These are phyloP conservation scores for Lethrus apterus DNA, from an alignment of 1,140 invertebrate species.

Conservation along the genomic window DNA sequence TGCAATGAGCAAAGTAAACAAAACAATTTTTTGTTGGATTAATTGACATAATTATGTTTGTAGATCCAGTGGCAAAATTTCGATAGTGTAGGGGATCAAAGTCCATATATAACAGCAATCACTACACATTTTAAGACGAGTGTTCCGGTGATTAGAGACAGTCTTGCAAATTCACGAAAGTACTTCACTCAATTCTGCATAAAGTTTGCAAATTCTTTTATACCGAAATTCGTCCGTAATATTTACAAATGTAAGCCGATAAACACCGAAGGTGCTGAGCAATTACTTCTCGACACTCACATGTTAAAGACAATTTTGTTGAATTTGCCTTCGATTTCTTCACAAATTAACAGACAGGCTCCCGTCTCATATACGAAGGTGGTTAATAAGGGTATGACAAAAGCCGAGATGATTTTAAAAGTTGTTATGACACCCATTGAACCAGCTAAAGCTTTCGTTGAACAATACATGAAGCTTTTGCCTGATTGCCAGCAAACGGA, in stretches of 20 bases:
- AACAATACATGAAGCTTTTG: conserved; percentile 84
- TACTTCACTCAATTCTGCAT: conserved; percentile 98
- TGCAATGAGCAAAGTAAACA: conserved; percentile 79
- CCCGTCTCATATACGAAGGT: conserved; percentile 80
- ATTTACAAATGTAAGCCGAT: conserved; percentile 93
- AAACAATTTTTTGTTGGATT: not conserved
- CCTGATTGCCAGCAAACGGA: conserved; percentile 85
- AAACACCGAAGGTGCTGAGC: conserved; percentile 89
- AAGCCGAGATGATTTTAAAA: conserved; percentile 97
- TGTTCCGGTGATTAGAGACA: conserved; percentile 84
- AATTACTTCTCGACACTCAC: conserved; percentile 95
- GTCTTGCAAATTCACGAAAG: conserved; percentile 89
- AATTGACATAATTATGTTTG: conserved; percentile 15
- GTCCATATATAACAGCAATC: conserved; percentile 87
- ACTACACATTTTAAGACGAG: conserved; percentile 80
- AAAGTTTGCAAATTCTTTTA: conserved; percentile 92
- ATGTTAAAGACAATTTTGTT: conserved; percentile 94
- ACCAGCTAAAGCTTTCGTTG: conserved; percentile 78
- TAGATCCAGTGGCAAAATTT: conserved; percentile 87
- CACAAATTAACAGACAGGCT: conserved; percentile 76
- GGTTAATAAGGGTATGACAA: conserved; percentile 94
- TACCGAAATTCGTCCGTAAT: conserved; percentile 89
- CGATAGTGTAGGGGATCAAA: conserved; percentile 94
- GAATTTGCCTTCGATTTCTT: conserved; percentile 88
- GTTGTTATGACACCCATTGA: conserved; percentile 93